Conservation (phyloP, 2,113 vertebrate genomes). For the Coryphaenoides rupestris region DNA sequence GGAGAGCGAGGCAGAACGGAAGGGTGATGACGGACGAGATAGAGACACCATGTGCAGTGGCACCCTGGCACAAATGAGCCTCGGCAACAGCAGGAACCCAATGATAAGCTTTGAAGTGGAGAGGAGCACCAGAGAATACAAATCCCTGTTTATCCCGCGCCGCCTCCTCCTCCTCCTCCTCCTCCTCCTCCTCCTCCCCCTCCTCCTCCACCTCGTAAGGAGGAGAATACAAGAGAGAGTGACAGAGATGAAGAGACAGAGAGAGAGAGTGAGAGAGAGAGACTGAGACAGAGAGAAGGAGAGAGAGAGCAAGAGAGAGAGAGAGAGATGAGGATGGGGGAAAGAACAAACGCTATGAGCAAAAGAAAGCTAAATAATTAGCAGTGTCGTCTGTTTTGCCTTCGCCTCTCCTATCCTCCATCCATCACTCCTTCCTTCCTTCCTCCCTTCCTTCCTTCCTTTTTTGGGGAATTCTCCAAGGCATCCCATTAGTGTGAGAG, state of each 20-base stretch:
- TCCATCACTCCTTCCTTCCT: background rate
- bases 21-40: constrained; percentile 5
- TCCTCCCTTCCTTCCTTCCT: background rate
- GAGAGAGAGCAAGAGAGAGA: constrained; percentile 2
- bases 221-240: too few relatives aligned
- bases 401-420: background rate
- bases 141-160: constrained; percentile 69
- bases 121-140: constrained; percentile 60
- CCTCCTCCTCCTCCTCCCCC: too few relatives aligned
- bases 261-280: constrained; percentile 9
- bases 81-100: constrained; percentile 53
- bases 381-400: too few relatives aligned
- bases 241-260: too few relatives aligned
- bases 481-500: background rate
- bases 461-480: constrained; percentile 1
- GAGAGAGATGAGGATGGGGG: too few relatives aligned
- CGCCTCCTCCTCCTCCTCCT: too few relatives aligned
- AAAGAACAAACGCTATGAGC: too few relatives aligned
- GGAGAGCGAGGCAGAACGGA: too few relatives aligned
- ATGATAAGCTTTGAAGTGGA: constrained; percentile 66
- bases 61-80: constrained; percentile 35
- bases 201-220: too few relatives aligned
- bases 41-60: constrained; percentile 24
- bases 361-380: too few relatives aligned
- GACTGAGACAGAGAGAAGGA: background rate